Evolutionary conservation across 2,113 vertebrate genomes (phyloP).

Genomic region (Dendrocopos noguchii): DNA sequence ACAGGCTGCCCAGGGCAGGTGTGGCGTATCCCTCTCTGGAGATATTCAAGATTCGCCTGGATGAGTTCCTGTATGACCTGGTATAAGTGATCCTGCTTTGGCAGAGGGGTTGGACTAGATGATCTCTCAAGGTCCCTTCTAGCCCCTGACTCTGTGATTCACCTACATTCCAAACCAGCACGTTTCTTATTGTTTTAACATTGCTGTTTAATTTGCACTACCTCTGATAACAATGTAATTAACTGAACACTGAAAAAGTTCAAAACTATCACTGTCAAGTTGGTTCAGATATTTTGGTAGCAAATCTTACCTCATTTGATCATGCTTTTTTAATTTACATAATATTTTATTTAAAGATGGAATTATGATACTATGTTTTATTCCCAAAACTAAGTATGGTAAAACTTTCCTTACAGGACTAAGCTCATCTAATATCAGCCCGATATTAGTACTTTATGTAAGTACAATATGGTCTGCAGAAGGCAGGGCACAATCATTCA

Average conservation of each 20-base stretch:
- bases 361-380: background rate
- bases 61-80: too few species aligned
- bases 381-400: background rate
- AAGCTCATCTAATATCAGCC: background rate
- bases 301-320: background rate
- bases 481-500: background rate
- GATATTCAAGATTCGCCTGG: too few species aligned
- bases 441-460: background rate
- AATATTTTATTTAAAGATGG: background rate
- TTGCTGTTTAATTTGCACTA: background rate
- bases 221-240: background rate
- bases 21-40: too few species aligned
- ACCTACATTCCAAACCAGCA: background rate
- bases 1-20: too few species aligned
- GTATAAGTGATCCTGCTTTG: too few species aligned
- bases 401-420: background rate
- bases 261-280: background rate
- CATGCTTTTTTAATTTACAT: background rate
- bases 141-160: too few species aligned
- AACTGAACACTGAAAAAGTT: background rate
- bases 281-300: background rate
- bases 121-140: too few species aligned
- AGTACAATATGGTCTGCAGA: background rate
- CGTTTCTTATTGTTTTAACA: background rate
- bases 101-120: too few species aligned